phyloP scores from a whole-genome alignment of 2,797 vertebrate genomes.

The Trematocara caparti region DNA sequence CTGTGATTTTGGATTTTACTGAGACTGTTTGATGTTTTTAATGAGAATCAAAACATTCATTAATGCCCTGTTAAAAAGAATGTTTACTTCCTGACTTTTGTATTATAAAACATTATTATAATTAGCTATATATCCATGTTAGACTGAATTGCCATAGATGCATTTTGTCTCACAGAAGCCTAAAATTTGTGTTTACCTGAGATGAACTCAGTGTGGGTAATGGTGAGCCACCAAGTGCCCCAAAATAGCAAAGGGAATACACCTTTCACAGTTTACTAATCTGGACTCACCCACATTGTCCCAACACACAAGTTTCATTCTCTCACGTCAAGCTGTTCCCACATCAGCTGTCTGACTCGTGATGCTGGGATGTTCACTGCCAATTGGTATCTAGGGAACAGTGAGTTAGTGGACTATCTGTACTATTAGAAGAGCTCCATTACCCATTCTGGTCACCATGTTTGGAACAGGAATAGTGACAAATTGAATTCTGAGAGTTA shows the following conservation, averaged over 20 bases:
- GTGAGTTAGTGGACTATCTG: constrained; percentile 45
- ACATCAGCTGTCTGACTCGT: constrained; percentile 11
- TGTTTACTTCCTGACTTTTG: neutral
- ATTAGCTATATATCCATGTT: neutral
- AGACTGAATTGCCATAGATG: neutral
- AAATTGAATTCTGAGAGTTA: constrained; percentile 50
- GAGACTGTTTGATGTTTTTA: neutral
- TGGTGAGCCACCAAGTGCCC: neutral
- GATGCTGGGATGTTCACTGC: constrained; percentile 28
- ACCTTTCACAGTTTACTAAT: neutral
- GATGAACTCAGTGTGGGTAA: neutral
- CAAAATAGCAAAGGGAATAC: neutral
- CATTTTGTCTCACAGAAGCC: neutral
- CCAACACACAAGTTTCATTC: neutral
- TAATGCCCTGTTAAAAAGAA: neutral
- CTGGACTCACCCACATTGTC: neutral
- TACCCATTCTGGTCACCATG: constrained; percentile 31
- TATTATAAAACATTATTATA: neutral
- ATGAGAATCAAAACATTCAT: neutral
- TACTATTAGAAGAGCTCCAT: constrained; percentile 62
- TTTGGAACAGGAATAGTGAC: constrained; percentile 43
- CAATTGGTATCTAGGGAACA: constrained; percentile 61
- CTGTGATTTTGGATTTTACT: neutral
- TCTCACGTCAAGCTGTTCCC: constrained; percentile 1
- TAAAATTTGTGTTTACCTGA: neutral